Conservation (phyloP, 2,113 vertebrate genomes). For the Megalops atlanticus region DNA sequence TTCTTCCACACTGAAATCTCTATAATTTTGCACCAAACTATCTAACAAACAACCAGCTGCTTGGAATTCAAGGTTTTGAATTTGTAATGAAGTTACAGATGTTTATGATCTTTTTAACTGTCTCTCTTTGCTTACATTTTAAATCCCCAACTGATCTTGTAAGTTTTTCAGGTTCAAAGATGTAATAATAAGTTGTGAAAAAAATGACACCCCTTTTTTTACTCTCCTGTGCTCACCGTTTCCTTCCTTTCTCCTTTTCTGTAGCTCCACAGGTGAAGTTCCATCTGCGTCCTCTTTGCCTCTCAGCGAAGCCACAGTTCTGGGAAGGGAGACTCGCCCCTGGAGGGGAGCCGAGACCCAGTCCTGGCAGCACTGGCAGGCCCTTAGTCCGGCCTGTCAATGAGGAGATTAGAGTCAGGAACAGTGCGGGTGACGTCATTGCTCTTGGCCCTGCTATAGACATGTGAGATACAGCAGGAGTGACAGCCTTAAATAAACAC, state of each 20-base stretch:
- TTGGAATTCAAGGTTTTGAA: not conserved
- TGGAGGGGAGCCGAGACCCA: conserved; percentile 26
- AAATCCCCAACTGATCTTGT: not conserved
- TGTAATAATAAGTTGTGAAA: not conserved
- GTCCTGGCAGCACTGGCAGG: conserved; percentile 35
- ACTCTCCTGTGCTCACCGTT: not conserved
- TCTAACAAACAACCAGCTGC: not conserved
- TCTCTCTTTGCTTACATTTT: not conserved
- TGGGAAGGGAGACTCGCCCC: conserved; percentile 33
- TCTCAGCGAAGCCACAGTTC: not conserved
- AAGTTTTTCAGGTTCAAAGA: no score
- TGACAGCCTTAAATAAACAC: conserved; percentile 26
- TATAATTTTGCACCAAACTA: not conserved
- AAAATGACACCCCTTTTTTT: not conserved
- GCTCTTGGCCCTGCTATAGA: conserved; percentile 38
- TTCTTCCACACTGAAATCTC: not conserved
- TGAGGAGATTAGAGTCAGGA: conserved; percentile 49
- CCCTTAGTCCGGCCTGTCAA: conserved; percentile 40
- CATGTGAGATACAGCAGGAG: conserved; percentile 41
- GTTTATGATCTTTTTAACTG: not conserved
- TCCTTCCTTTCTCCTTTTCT: not conserved
- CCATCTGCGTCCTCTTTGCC: not conserved
- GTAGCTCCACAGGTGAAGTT: not conserved
- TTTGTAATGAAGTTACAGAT: not conserved
- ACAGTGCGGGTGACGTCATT: conserved; percentile 55